phyloP scores from a whole-genome alignment of 1,140 invertebrate genomes.

The Drosophila novamexicana region DNA sequence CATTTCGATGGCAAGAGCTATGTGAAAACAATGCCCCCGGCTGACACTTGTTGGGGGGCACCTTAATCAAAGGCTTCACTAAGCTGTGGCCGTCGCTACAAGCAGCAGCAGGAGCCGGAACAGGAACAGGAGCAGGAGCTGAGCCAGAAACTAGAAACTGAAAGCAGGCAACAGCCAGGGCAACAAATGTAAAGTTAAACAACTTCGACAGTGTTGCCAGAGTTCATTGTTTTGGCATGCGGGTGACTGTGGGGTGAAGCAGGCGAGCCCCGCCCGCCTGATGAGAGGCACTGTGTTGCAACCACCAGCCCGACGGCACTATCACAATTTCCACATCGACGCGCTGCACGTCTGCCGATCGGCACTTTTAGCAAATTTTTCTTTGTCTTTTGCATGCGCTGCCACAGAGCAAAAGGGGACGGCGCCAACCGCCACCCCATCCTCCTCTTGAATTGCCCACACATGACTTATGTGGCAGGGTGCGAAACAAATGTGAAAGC shows the following conservation, averaged over 20 bases:
- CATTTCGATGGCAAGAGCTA: slow-evolving; percentile 34
- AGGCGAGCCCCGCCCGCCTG: not conserved
- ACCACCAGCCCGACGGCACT: slow-evolving; percentile 39
- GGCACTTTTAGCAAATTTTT: slow-evolving; percentile 67
- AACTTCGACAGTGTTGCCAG: slow-evolving; percentile 70
- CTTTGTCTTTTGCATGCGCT: slow-evolving; percentile 66
- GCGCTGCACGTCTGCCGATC: slow-evolving; percentile 42
- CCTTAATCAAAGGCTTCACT: slow-evolving; percentile 67
- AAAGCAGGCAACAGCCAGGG: slow-evolving; percentile 25
- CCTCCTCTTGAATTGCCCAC: slow-evolving; percentile 9
- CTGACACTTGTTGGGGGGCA: slow-evolving; percentile 58
- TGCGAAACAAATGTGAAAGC: slow-evolving; percentile 73
- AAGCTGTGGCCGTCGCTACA: slow-evolving; percentile 36
- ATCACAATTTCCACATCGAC: slow-evolving; percentile 78
- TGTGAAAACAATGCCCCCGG: slow-evolving; percentile 50
- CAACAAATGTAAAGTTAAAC: slow-evolving; percentile 75
- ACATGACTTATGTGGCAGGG: slow-evolving; percentile 70
- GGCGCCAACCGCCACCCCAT: not conserved
- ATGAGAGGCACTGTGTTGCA: not conserved
- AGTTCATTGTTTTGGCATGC: slow-evolving; percentile 65
- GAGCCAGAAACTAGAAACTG: slow-evolving; percentile 8
- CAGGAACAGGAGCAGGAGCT: not conserved
- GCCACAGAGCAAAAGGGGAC: not conserved
- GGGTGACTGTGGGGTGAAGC: slow-evolving; percentile 7
- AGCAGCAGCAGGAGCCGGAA: not conserved